Percentiles rank a stretch among this genome's conserved stretches.
phyloP scores from a whole-genome alignment of 2,113 vertebrate genomes.

The Abramis brama region DNA sequence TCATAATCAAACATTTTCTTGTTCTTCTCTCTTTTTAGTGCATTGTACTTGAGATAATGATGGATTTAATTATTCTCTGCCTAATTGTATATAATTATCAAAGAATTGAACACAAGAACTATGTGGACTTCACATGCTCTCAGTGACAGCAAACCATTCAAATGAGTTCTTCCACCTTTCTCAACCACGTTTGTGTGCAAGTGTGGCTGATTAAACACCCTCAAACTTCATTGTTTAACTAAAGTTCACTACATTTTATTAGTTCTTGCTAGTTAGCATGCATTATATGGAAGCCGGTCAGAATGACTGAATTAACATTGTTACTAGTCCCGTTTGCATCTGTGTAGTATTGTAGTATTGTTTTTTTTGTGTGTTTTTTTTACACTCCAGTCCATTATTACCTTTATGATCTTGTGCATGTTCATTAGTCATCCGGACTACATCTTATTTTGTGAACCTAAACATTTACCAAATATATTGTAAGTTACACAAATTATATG shows the following conservation, averaged over 20 bases:
- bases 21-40: slow-evolving; percentile 34
- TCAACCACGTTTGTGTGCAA: neutral
- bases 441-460: neutral
- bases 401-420: neutral
- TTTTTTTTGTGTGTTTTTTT: neutral
- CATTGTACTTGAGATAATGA: slow-evolving; percentile 50
- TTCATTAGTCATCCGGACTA: neutral
- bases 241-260: slow-evolving; percentile 4
- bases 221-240: neutral
- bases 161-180: slow-evolving; percentile 22
- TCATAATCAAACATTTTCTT: slow-evolving; percentile 46
- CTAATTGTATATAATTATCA: slow-evolving; percentile 49
- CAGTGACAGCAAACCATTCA: slow-evolving; percentile 8
- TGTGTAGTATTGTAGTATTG: too few relatives aligned
- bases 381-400: neutral
- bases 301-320: slow-evolving; percentile 29
- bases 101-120: slow-evolving; percentile 36
- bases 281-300: slow-evolving; percentile 33
- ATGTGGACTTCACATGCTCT: neutral
- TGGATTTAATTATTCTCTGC: slow-evolving; percentile 37
- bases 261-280: slow-evolving; percentile 3
- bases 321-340: neutral
- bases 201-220: neutral
- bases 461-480: neutral
- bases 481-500: neutral